Evolutionary conservation across 1,140 invertebrate genomes (phyloP).

Genomic region (Caenorhabditis brenneri): DNA sequence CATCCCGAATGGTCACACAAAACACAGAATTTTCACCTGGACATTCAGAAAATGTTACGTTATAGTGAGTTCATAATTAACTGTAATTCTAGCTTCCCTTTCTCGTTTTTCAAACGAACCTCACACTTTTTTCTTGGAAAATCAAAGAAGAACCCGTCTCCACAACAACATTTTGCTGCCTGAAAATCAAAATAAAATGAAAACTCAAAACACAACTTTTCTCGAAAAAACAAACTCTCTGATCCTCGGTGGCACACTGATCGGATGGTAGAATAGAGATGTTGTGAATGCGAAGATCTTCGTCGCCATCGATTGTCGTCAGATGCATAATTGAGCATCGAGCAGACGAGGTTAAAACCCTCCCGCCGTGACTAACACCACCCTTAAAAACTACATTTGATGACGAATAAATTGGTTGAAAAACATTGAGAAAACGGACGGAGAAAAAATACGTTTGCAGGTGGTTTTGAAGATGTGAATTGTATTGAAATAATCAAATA

Average conservation of each 20-base stretch:
- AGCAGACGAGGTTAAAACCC: slow-evolving; percentile 14
- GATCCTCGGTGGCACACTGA: slow-evolving; percentile 70
- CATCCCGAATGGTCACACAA: too few species aligned
- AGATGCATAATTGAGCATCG: slow-evolving; percentile 51
- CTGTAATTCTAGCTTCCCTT: neutral
- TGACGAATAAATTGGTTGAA: neutral
- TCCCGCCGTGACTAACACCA: neutral
- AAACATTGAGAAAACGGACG: neutral
- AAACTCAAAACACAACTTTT: neutral
- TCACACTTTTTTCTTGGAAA: slow-evolving; percentile 56
- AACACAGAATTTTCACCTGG: neutral
- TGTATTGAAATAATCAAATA: neutral
- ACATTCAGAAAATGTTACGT: too few species aligned
- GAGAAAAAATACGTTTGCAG: neutral
- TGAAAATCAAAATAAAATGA: slow-evolving; percentile 43
- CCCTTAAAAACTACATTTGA: neutral
- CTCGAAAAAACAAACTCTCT: slow-evolving; percentile 58
- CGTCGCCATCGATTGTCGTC: slow-evolving; percentile 64
- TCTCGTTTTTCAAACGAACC: slow-evolving; percentile 1
- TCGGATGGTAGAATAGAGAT: slow-evolving; percentile 69
- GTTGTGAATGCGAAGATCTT: slow-evolving; percentile 70
- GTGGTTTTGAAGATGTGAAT: neutral
- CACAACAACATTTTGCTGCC: slow-evolving; percentile 70
- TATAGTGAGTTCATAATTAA: too few species aligned
- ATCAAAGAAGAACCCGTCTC: slow-evolving; percentile 64